Percentiles rank a stretch among this genome's conserved stretches.
Conservation (phyloP, 1,140 invertebrate genomes). For the Zaprionus camerounensis region DNA sequence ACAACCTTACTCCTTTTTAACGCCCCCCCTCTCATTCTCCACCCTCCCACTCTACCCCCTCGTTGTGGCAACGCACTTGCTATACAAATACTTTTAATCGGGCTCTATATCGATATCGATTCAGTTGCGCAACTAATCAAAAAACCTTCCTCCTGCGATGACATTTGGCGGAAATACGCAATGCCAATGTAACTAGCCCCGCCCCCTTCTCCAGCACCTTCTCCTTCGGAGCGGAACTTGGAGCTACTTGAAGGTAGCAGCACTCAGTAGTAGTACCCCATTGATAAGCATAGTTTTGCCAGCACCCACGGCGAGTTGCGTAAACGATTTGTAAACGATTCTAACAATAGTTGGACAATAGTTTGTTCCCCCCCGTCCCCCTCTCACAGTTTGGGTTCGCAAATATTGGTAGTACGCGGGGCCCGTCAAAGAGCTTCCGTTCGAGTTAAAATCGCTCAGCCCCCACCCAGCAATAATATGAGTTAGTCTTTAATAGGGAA, state of each 20-base stretch:
- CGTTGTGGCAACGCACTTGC: constrained; percentile 37
- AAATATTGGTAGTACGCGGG: constrained; percentile 9
- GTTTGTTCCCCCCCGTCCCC: constrained; percentile 33
- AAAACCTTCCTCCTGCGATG: constrained; percentile 75
- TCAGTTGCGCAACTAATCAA: constrained; percentile 51
- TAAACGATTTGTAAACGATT: constrained; percentile 71
- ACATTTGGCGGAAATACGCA: constrained; percentile 83
- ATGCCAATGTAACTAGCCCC: constrained; percentile 74
- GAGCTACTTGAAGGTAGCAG: neutral
- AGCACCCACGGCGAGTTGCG: constrained; percentile 39
- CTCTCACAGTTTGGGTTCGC: neutral
- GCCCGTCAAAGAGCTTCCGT: constrained; percentile 72
- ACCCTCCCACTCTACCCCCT: neutral
- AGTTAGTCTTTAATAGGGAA: neutral
- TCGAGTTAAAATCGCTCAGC: constrained; percentile 59
- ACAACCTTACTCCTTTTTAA: neutral
- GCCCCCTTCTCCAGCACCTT: neutral
- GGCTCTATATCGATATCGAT: constrained; percentile 62
- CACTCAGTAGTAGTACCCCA: neutral
- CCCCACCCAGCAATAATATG: neutral
- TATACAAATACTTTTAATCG: constrained; percentile 75
- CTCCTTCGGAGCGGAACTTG: neutral
- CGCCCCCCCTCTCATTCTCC: neutral
- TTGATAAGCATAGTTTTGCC: neutral
- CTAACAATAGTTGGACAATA: constrained; percentile 79